Conservation (phyloP, 2,113 vertebrate species). For the Rhabdomys dilectus region DNA sequence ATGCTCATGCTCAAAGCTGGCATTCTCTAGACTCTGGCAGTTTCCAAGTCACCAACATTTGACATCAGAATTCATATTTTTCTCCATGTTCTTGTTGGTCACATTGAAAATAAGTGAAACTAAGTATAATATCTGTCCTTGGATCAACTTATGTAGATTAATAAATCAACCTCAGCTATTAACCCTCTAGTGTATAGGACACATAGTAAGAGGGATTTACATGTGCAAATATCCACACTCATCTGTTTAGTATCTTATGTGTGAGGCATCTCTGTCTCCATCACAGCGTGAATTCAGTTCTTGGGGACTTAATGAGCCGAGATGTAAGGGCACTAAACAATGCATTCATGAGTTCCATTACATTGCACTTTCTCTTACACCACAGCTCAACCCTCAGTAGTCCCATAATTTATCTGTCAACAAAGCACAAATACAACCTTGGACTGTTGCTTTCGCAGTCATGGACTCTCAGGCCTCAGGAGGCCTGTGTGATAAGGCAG, state of each 20-base stretch:
- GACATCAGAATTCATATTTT: constrained; percentile 30
- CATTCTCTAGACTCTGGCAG: not conserved
- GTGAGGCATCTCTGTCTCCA: not conserved
- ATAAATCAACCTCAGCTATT: constrained; percentile 38
- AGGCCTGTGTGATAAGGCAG: not conserved
- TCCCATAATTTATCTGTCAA: not conserved
- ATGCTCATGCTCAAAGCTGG: not conserved
- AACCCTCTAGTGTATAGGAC: not conserved
- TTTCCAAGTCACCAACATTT: not conserved
- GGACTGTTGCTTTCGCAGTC: not conserved
- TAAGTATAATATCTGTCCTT: constrained; percentile 14
- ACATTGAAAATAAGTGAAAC: constrained; percentile 56
- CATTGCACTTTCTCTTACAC: not conserved
- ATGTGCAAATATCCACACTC: not conserved
- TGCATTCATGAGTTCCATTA: not conserved
- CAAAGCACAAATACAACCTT: not conserved
- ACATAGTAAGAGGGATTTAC: not conserved
- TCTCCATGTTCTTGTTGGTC: constrained; percentile 17
- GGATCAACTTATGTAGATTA: not conserved
- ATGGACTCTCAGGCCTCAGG: not conserved
- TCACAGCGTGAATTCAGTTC: not conserved
- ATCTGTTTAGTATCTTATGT: not conserved
- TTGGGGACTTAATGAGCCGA: not conserved
- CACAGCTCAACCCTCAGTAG: not conserved
- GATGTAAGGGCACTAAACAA: not conserved